Evolutionary conservation across 2,113 vertebrate species (phyloP), one percentile per base, ranked within the genome.

Genomic region (Rhombomys opimus): DNA sequence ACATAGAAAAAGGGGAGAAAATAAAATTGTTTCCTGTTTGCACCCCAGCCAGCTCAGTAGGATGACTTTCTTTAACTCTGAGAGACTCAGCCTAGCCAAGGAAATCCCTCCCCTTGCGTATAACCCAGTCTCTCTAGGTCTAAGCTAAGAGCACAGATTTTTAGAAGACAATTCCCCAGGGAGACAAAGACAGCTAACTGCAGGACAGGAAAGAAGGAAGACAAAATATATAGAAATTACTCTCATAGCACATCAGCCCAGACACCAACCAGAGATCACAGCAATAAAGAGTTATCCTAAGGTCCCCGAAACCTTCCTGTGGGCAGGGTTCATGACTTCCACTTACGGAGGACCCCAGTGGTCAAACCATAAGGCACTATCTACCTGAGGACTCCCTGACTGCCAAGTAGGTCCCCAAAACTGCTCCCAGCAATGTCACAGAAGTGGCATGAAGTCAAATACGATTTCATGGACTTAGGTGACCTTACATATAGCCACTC

Each of bases 1-100:
- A 94, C 23, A 65, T 38, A 87, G 63, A 81, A 61, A 93, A 96
- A 70, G 32, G 86, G 70, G 30, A 65, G 32, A 70, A 95, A 96
- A 87, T 73, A 90, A 92, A 98, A 22, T 61, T 38, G 57, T 89
- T 88, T 82, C 59, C 85, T 90, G 52, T 80, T 90, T 65, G 32
- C 22, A 22, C 9, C 18, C 10, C 22, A 70, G 27, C 77, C 67
- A 65, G 76, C 32, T 86, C 82, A 88, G 67, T 2, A 72, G 81
- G 87, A 17, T 23, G n/a, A 11, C 63, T 85, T 41, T 89, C 85
- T 81, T 50, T 46, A 63, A 59, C 14, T 14, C n/a, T 14, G 1
- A 76, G 57, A 86, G 67, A 72, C 76, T 73, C 63, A 61, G 25
- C 54, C n/a, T 41, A 78, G 61, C 32, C 52, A 23, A 14, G 65